These are phyloP conservation scores for Anastrepha obliqua DNA, from an alignment of 1,140 invertebrate genomes.

Conservation along the genomic window DNA sequence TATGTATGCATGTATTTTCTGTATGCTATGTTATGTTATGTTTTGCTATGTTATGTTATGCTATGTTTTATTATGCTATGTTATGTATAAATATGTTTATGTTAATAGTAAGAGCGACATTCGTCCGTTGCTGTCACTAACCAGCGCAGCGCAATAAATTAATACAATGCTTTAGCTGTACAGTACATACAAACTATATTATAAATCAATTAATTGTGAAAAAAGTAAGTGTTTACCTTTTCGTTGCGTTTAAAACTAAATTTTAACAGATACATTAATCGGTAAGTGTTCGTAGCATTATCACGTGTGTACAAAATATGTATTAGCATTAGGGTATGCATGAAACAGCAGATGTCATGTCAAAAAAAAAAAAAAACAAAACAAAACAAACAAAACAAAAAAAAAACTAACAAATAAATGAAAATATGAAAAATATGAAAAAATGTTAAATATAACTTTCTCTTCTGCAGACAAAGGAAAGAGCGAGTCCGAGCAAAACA, in stretches of 20 bases:
- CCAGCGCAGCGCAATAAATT: neutral
- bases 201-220: conserved; percentile 16
- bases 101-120: conserved; percentile 30
- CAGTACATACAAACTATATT: neutral
- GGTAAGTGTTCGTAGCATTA: conserved; percentile 48
- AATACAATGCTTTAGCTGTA: neutral
- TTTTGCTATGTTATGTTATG: too few relatives aligned
- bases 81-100: conserved; percentile 15
- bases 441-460: neutral
- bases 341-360: conserved; percentile 1
- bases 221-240: neutral
- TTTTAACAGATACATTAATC: conserved; percentile 9
- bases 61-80: too few relatives aligned
- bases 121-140: neutral
- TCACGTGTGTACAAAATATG: conserved; percentile 48
- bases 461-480: neutral
- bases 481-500: neutral
- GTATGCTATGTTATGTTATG: too few relatives aligned
- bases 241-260: conserved; percentile 47
- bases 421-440: neutral
- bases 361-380: conserved; percentile 12
- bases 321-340: neutral
- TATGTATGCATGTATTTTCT: neutral
- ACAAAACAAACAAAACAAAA: neutral
- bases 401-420: neutral